These are phyloP conservation scores for Strix aluco DNA, from an alignment of 2,113 vertebrate genomes.

Conservation along the genomic window DNA sequence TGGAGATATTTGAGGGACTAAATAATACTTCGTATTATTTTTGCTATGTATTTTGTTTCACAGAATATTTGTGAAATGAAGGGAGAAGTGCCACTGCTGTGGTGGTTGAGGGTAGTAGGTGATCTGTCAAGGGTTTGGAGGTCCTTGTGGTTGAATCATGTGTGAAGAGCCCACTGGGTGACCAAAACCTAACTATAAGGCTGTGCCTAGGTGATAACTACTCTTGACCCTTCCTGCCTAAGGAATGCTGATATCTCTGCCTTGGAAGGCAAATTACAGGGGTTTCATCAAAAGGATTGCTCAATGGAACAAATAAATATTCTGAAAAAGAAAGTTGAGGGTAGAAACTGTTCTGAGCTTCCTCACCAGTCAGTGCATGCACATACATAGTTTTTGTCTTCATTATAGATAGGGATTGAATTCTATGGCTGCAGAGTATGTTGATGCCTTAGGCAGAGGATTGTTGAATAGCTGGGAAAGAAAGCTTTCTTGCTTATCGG, in stretches of 20 bases:
- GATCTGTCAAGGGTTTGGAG: neutral
- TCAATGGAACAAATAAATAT: neutral
- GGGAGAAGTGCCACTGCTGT: accelerated
- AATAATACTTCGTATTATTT: neutral
- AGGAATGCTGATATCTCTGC: neutral
- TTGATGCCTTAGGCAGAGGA: conserved; percentile 45
- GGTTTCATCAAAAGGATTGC: neutral
- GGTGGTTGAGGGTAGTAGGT: neutral
- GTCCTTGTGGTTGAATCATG: neutral
- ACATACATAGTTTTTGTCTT: neutral
- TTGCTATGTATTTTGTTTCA: neutral
- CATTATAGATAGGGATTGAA: conserved; percentile 1
- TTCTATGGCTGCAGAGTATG: conserved; percentile 22
- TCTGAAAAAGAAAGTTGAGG: neutral
- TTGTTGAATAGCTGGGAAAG: conserved; percentile 12
- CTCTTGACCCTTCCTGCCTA: neutral
- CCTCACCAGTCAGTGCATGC: neutral
- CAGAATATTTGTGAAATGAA: neutral
- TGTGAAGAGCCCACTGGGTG: neutral
- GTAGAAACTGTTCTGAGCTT: neutral
- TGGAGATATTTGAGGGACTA: neutral
- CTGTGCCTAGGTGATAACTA: neutral
- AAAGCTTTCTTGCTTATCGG: neutral
- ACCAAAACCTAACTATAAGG: neutral
- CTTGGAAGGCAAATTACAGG: neutral